phyloP scores from a whole-genome alignment of 1,140 invertebrate species.

The Trachymyrmex septentrionalis region DNA sequence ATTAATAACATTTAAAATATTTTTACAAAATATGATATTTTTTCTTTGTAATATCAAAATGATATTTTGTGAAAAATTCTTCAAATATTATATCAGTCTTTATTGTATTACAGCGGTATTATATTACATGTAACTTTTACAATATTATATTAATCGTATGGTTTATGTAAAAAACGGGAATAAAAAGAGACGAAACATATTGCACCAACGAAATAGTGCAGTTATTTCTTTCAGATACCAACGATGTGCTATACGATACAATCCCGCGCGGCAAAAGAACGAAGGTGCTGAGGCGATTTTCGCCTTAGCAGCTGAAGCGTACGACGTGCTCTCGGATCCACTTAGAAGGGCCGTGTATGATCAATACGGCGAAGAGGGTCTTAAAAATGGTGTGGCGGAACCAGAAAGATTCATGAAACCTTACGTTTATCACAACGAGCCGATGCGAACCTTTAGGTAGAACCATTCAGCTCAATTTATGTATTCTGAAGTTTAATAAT shows the following conservation, averaged over 20 bases:
- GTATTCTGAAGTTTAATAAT: constrained; percentile 6
- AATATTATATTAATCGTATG: neutral
- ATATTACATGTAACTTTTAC: no score
- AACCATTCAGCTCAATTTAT: constrained; percentile 21
- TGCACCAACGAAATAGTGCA: constrained; percentile 2
- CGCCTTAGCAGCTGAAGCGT: constrained; percentile 90
- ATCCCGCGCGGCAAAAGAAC: constrained; percentile 83
- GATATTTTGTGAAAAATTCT: neutral
- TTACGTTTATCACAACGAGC: constrained; percentile 94
- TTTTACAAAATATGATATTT: neutral
- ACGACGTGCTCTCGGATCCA: constrained; percentile 92
- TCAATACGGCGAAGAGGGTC: constrained; percentile 95
- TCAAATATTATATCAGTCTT: neutral
- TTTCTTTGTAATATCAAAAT: constrained; percentile 6
- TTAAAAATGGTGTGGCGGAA: constrained; percentile 91
- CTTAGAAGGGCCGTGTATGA: constrained; percentile 93
- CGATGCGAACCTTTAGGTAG: constrained; percentile 91
- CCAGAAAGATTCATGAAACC: constrained; percentile 89
- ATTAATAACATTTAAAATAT: neutral
- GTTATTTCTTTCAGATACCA: constrained; percentile 84
- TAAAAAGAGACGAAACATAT: constrained; percentile 1
- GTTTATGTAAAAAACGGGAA: neutral
- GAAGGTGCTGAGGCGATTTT: constrained; percentile 76
- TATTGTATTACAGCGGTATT: neutral
- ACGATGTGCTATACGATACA: constrained; percentile 90